Evolutionary conservation across 2,888 invertebrate genomes (phyloP).

Genomic region (Apamea crenata): DNA sequence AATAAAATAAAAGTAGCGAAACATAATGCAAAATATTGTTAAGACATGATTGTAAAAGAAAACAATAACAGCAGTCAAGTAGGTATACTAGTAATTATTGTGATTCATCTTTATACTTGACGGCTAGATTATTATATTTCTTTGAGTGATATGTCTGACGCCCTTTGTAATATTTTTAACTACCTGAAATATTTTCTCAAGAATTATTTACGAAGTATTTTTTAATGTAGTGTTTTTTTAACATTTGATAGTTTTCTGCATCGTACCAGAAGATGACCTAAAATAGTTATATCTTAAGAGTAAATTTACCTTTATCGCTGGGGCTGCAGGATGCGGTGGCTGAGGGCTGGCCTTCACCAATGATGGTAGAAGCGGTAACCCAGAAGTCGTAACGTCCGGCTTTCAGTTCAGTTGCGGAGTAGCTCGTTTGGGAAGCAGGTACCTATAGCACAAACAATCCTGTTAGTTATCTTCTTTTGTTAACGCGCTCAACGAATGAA

Average conservation of each 20-base stretch:
- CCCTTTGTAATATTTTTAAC: not conserved
- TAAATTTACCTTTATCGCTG: slow-evolving; percentile 92
- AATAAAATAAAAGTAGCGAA: not conserved
- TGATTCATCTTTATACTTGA: not conserved
- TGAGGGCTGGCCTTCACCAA: slow-evolving; percentile 98
- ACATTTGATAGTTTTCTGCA: not conserved
- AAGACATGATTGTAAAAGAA: not conserved
- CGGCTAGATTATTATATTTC: not conserved
- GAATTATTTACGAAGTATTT: not conserved
- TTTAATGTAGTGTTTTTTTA: not conserved
- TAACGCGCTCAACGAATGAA: not conserved
- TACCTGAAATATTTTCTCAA: not conserved
- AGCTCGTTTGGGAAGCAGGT: slow-evolving; percentile 95
- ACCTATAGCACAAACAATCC: slow-evolving; percentile 79
- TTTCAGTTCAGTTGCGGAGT: slow-evolving; percentile 96
- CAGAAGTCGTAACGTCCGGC: slow-evolving; percentile 97
- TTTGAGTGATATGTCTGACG: not conserved
- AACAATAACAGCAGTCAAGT: not conserved
- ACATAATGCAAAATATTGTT: not conserved
- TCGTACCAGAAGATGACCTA: not conserved
- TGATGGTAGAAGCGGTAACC: slow-evolving; percentile 98
- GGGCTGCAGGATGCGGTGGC: slow-evolving; percentile 96
- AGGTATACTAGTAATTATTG: slow-evolving; percentile 3
- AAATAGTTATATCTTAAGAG: not conserved
- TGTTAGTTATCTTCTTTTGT: not conserved